These are phyloP conservation scores for Brienomyrus brachyistius DNA, from an alignment of 2,113 vertebrate species.

Conservation along the genomic window DNA sequence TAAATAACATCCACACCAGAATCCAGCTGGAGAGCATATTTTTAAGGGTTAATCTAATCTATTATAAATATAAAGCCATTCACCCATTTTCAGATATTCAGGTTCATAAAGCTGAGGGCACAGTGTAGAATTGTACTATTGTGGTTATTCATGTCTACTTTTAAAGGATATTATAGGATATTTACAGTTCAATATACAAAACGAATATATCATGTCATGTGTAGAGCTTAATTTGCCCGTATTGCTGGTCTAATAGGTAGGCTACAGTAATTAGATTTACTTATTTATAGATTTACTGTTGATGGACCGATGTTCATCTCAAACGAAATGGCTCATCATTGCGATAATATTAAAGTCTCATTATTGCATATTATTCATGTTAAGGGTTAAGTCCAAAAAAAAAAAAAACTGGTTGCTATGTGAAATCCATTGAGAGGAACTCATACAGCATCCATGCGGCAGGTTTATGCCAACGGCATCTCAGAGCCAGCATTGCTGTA, in stretches of 20 bases:
- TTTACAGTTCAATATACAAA: not conserved
- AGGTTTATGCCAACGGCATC: not conserved
- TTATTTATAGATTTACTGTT: not conserved
- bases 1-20: constrained; percentile 1
- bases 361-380: not conserved
- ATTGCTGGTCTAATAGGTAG: not conserved
- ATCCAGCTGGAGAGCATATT: not conserved
- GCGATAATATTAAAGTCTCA: not conserved
- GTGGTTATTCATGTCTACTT: not conserved
- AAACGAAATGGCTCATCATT: not conserved
- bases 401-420: not conserved
- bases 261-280: not conserved
- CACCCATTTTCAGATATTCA: not conserved
- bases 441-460: not conserved
- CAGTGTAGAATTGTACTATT: not conserved
- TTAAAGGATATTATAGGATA: not conserved
- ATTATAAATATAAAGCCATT: constrained; percentile 8
- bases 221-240: not conserved
- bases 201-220: not conserved
- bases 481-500: not conserved
- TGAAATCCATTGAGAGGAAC: not conserved
- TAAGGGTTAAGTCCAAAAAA: not conserved
- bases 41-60: not conserved
- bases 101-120: not conserved
- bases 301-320: not conserved